Evolutionary conservation across 2,797 vertebrate species (phyloP), one percentile per base, ranked within the genome.

Genomic region (Gymnocypris eckloni): DNA sequence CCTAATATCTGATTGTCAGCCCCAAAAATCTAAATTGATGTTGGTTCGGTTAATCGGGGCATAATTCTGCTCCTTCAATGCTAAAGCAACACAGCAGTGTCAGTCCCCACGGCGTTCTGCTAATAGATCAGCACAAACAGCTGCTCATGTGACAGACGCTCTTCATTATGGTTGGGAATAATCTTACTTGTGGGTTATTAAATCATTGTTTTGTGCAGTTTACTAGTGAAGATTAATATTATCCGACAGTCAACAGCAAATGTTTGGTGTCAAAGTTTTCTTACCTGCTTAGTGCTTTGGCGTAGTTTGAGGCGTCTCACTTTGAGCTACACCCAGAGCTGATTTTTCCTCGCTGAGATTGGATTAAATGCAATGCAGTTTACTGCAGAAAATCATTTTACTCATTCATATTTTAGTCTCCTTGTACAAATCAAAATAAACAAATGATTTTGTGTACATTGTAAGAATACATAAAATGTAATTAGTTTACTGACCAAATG

Each of bases 111-210:
- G 43, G 86, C 33, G 3, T 52, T 67, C 15, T 64, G 54, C 66
- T 82, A 48, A 73, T 43, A 75, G 66, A 64, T 56, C 82, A 20
- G n/a, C 16, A 1, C 54, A 84, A 79, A 72, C 61, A 79, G 82
- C 67, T 37, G 33, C 50, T 87, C 79, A 79, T 80, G 79, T 70
- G 79, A 85, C 82, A 79, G 43, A 56, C 20, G 28, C 18, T 18
- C 56, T 61, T 83, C 52, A 81, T 64, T 86, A 82, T 71, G 64
- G 71, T 71, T 79, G 78, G 25, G 41, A 45, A 87, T 75, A 79
- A 61, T 69, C 82, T 79, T 50, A 61, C 48, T 84, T 59, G 50
- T 48, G n/a, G 28, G 64, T 33, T 50, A 86, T 82, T 86, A 84
- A 84, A 84, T 84, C 82, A 80, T 39, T 50, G 33, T 59, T 50